Evolutionary conservation across 2,113 vertebrate genomes (phyloP).

Genomic region (Nanorana parkeri): DNA sequence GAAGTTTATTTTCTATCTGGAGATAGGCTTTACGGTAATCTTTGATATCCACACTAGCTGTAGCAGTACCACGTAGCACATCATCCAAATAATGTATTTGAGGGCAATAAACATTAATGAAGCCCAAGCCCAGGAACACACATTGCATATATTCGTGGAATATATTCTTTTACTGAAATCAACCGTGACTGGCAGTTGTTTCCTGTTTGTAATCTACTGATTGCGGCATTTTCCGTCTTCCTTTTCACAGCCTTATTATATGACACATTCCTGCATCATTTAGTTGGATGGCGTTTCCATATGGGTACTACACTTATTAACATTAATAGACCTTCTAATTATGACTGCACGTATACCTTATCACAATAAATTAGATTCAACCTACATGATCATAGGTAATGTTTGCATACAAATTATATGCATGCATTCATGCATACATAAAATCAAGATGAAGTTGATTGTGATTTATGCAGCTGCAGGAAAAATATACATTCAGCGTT

Average conservation of each 20-base stretch:
- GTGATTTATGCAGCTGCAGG: background rate
- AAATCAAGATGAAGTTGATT: background rate
- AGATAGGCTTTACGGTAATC: too few relatives aligned
- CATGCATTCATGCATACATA: background rate
- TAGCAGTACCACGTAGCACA: too few relatives aligned
- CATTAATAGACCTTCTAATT: background rate
- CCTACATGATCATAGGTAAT: background rate
- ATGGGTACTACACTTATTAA: slow-evolving; percentile 1
- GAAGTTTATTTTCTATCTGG: too few relatives aligned
- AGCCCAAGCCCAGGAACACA: too few relatives aligned
- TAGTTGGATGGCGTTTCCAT: background rate
- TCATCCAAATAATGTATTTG: too few relatives aligned
- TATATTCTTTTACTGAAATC: slow-evolving; percentile 2
- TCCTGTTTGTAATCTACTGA: background rate
- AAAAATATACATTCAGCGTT: background rate
- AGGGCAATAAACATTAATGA: too few relatives aligned
- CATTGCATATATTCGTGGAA: background rate
- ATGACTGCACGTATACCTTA: background rate
- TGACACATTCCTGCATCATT: slow-evolving; percentile 27
- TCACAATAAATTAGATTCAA: background rate
- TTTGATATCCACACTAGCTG: too few relatives aligned
- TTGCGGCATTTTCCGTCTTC: background rate
- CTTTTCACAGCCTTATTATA: background rate
- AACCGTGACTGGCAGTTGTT: slow-evolving; percentile 1
- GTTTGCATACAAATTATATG: background rate